These are phyloP conservation scores for Lepisosteus osseus DNA, from an alignment of 2,113 vertebrate genomes.

Conservation along the genomic window DNA sequence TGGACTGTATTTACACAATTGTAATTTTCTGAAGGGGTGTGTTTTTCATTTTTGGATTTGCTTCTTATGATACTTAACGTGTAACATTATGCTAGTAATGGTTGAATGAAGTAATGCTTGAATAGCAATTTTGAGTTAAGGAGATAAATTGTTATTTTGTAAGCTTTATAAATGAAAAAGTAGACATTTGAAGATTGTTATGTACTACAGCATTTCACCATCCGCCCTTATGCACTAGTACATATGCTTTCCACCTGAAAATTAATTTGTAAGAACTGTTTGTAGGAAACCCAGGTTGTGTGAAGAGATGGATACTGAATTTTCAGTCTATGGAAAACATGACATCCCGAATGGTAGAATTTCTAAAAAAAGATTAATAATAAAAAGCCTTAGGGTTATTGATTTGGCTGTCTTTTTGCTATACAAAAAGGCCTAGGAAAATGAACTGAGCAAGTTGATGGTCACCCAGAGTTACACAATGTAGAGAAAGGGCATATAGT, in stretches of 20 bases:
- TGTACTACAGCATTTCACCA: conserved; percentile 20
- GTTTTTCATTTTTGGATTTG: background rate
- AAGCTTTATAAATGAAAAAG: conserved; percentile 39
- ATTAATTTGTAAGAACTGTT: conserved; percentile 24
- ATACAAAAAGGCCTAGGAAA: conserved; percentile 26
- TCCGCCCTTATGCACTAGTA: conserved; percentile 34
- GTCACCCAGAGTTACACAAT: conserved; percentile 1
- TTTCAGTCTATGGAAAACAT: conserved; percentile 16
- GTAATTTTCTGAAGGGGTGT: background rate
- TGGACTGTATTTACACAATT: too few species aligned
- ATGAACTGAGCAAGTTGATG: conserved; percentile 15
- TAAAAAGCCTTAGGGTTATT: too few species aligned
- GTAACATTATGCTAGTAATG: conserved; percentile 21
- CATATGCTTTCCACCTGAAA: conserved; percentile 27
- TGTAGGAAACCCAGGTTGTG: conserved; percentile 29
- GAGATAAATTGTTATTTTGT: conserved; percentile 25
- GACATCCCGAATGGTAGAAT: conserved; percentile 21
- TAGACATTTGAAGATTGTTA: conserved; percentile 28
- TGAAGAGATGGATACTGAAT: conserved; percentile 28
- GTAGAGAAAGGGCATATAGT: background rate
- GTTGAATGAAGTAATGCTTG: conserved; percentile 17
- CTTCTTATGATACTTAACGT: background rate
- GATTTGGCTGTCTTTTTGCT: conserved; percentile 22
- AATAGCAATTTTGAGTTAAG: conserved; percentile 31
- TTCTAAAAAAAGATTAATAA: too few species aligned